These are phyloP conservation scores for Eidolon dupreanum DNA, from an alignment of 2,797 vertebrate genomes.

Conservation along the genomic window DNA sequence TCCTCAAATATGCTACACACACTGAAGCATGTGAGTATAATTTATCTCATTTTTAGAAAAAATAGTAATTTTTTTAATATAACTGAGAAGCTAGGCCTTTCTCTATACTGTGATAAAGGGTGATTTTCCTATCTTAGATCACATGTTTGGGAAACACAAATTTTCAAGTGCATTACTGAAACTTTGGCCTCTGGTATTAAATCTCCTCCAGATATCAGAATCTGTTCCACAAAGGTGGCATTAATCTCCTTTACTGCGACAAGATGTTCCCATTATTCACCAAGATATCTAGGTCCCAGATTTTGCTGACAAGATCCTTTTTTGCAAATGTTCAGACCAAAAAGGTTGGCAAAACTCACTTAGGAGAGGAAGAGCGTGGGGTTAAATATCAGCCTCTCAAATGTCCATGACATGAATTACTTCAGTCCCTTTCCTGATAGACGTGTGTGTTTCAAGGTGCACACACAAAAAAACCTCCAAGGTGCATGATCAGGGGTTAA, in stretches of 20 bases:
- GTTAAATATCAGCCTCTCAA: slow-evolving; percentile 48
- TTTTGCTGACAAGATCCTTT: slow-evolving; percentile 79
- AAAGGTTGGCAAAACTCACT: slow-evolving; percentile 64
- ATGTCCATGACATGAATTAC: slow-evolving; percentile 39
- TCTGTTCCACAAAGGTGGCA: slow-evolving; percentile 68
- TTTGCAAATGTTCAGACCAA: slow-evolving; percentile 68
- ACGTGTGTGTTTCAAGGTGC: background rate
- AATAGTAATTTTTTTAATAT: slow-evolving; percentile 61
- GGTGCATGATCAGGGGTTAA: background rate
- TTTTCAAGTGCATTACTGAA: slow-evolving; percentile 72
- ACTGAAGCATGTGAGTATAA: slow-evolving; percentile 63
- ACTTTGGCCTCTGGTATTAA: slow-evolving; percentile 76
- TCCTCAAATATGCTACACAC: slow-evolving; percentile 42
- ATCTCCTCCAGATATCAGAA: slow-evolving; percentile 67
- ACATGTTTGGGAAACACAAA: background rate
- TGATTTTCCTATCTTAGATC: slow-evolving; percentile 73
- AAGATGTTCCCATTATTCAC: slow-evolving; percentile 77
- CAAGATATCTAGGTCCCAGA: slow-evolving; percentile 72
- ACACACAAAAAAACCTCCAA: background rate
- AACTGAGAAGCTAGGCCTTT: slow-evolving; percentile 67
- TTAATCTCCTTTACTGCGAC: slow-evolving; percentile 72
- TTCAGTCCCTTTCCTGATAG: slow-evolving; percentile 24
- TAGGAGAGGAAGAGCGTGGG: slow-evolving; percentile 40
- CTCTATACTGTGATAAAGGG: slow-evolving; percentile 55
- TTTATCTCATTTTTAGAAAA: slow-evolving; percentile 75